These are phyloP conservation scores for Barbus barbus DNA, from an alignment of 2,113 vertebrate genomes.

Conservation along the genomic window DNA sequence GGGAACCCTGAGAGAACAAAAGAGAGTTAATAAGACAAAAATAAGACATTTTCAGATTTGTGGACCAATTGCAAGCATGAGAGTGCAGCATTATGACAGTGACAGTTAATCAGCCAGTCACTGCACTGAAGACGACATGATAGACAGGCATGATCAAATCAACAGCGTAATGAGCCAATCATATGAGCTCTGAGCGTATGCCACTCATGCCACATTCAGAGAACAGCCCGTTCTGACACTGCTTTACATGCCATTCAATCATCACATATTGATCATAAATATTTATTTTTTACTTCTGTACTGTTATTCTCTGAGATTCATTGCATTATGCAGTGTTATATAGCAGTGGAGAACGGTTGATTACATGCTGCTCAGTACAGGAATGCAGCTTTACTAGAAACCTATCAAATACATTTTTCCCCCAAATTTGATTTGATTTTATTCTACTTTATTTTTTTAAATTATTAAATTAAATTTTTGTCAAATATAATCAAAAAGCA, in stretches of 20 bases:
- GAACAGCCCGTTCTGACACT: neutral
- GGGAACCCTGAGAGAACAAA: neutral
- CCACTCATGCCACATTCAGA: neutral
- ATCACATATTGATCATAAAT: neutral
- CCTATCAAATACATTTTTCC: too few species aligned
- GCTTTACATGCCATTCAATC: neutral
- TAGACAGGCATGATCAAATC: neutral
- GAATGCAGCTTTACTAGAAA: too few species aligned
- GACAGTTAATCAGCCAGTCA: neutral
- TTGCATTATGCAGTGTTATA: neutral
- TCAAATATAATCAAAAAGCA: too few species aligned
- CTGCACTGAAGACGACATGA: neutral
- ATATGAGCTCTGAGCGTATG: neutral
- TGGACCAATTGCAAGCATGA: neutral
- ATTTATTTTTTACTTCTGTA: neutral
- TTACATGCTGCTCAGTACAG: neutral
- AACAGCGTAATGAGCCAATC: neutral
- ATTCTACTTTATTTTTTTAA: too few species aligned
- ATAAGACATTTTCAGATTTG: neutral
- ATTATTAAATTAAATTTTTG: too few species aligned
- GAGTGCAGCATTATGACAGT: neutral
- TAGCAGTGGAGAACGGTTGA: neutral
- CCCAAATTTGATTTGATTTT: too few species aligned
- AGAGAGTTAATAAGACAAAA: too few species aligned
- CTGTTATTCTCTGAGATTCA: neutral